A percentile compares a stretch with the other conserved stretches of the same genome.
Evolutionary conservation across 2,888 invertebrate genomes (phyloP).

Genomic region (Epinotia brunnichana): DNA sequence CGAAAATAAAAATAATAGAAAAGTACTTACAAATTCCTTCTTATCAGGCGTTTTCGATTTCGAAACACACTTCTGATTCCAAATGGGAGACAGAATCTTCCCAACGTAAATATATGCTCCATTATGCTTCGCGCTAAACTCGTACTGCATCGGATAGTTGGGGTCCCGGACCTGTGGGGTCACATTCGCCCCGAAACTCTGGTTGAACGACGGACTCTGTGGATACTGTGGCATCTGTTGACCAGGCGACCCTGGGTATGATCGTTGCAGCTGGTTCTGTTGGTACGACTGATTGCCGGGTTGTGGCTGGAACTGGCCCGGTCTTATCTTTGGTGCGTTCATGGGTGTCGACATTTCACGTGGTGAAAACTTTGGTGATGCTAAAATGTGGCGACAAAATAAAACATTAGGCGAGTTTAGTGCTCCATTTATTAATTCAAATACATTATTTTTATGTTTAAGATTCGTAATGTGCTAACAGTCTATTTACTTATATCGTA

Average conservation of each 20-base stretch:
- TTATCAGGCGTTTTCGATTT: slow-evolving; percentile 79
- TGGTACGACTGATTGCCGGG: slow-evolving; percentile 71
- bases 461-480: no score
- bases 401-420: neutral
- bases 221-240: slow-evolving; percentile 69
- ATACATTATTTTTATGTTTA: no score
- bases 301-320: slow-evolving; percentile 66
- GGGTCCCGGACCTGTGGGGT: slow-evolving; percentile 71
- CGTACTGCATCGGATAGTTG: slow-evolving; percentile 73
- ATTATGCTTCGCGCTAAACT: slow-evolving; percentile 91
- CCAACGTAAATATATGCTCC: slow-evolving; percentile 96
- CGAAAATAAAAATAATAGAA: slow-evolving; percentile 6
- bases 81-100: slow-evolving; percentile 93
- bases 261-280: slow-evolving; percentile 66
- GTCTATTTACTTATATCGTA: no score
- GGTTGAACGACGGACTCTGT: slow-evolving; percentile 72
- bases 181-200: slow-evolving; percentile 68
- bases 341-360: slow-evolving; percentile 81
- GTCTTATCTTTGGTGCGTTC: slow-evolving; percentile 57
- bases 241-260: slow-evolving; percentile 64
- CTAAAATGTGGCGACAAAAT: slow-evolving; percentile 52
- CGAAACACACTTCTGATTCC: slow-evolving; percentile 91
- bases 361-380: slow-evolving; percentile 77
- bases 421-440: neutral
- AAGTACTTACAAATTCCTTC: slow-evolving; percentile 83